phyloP scores from a whole-genome alignment of 2,797 vertebrate species.

The Mus caroli region DNA sequence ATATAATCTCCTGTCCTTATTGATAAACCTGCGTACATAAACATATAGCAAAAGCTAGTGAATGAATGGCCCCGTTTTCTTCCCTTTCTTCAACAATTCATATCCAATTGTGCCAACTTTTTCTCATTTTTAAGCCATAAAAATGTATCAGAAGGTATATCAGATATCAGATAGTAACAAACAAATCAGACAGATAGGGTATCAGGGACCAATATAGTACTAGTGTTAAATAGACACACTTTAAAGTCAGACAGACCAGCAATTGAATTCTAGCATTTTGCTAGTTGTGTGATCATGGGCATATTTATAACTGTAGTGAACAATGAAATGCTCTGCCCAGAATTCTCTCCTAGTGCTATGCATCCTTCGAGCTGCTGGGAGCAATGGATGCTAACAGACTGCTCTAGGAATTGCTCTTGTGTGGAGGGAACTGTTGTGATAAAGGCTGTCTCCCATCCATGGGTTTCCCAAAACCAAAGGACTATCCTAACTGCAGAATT shows the following conservation, averaged over 20 bases:
- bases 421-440: not conserved
- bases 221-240: not conserved
- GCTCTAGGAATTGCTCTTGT: not conserved
- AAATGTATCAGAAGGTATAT: not conserved
- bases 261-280: slow-evolving; percentile 17
- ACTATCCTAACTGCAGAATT: not conserved
- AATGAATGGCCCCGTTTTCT: not conserved
- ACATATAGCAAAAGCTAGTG: not conserved
- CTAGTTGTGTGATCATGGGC: not conserved
- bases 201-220: not conserved
- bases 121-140: not conserved
- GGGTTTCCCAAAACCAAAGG: not conserved
- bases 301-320: not conserved
- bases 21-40: not conserved
- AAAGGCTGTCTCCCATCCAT: not conserved
- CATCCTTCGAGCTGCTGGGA: not conserved
- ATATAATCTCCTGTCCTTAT: not conserved
- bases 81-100: not conserved
- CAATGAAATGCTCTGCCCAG: not conserved
- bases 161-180: not conserved
- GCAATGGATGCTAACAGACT: not conserved
- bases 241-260: not conserved
- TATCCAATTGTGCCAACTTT: not conserved
- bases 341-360: not conserved
- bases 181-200: not conserved